phyloP scores from a whole-genome alignment of 1,140 invertebrate genomes.

The Solenopsis fugax region DNA sequence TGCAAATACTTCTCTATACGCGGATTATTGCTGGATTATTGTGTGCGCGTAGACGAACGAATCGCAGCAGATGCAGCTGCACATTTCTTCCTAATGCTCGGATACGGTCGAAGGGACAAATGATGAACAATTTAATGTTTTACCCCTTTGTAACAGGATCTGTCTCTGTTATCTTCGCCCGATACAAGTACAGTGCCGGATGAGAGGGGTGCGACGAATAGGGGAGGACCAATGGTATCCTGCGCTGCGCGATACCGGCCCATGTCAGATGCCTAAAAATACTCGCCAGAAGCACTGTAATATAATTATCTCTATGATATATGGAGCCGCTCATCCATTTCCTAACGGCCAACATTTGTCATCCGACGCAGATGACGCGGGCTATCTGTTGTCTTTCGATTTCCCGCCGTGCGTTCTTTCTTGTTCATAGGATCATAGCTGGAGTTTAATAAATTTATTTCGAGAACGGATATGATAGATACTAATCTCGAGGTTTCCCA shows the following conservation, averaged over 20 bases:
- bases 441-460: slow-evolving; percentile 68
- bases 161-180: slow-evolving; percentile 67
- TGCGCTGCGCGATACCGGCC: slow-evolving; percentile 16
- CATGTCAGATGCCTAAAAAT: slow-evolving; percentile 77
- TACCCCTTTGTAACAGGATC: slow-evolving; percentile 64
- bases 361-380: slow-evolving; percentile 78
- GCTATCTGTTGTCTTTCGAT: slow-evolving; percentile 69
- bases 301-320: slow-evolving; percentile 84
- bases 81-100: slow-evolving; percentile 53
- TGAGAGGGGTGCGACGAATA: slow-evolving; percentile 62
- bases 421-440: background rate
- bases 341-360: slow-evolving; percentile 79
- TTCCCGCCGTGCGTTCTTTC: slow-evolving; percentile 19
- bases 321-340: slow-evolving; percentile 76
- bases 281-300: slow-evolving; percentile 77
- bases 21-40: slow-evolving; percentile 20
- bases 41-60: slow-evolving; percentile 20
- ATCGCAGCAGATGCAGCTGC: slow-evolving; percentile 37
- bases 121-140: slow-evolving; percentile 74
- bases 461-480: slow-evolving; percentile 31
- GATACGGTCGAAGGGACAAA: slow-evolving; percentile 65
- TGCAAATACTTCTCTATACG: slow-evolving; percentile 27
- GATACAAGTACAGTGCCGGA: slow-evolving; percentile 58
- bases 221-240: slow-evolving; percentile 66
- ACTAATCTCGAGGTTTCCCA: background rate